Conservation (phyloP, 2,113 vertebrate species). For the Polypterus senegalus region DNA sequence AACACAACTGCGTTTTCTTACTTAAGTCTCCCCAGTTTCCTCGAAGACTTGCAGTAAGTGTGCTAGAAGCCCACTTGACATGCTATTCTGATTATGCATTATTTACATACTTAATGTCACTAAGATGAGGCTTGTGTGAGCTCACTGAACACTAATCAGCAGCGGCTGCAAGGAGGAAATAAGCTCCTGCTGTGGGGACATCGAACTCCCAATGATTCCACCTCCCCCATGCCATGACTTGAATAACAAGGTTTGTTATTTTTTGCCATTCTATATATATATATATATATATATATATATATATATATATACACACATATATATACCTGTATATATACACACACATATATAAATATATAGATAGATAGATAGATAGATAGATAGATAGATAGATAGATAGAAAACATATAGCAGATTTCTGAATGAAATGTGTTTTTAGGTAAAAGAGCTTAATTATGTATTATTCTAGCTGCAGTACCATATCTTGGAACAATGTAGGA, state of each 20-base stretch:
- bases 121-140: conserved; percentile 7
- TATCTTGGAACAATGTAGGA: too few species aligned
- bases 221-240: neutral
- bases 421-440: too few species aligned
- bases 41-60: neutral
- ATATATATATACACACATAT: neutral
- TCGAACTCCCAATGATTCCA: neutral
- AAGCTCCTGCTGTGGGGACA: conserved; percentile 2
- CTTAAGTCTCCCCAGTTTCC: neutral
- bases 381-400: conserved; percentile 8
- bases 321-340: neutral
- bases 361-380: conserved; percentile 5
- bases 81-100: conserved; percentile 11
- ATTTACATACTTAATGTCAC: conserved; percentile 17
- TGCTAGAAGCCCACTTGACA: neutral
- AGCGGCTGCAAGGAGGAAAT: conserved; percentile 5
- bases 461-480: too few species aligned
- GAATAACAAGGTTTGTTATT: conserved; percentile 1
- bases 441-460: too few species aligned
- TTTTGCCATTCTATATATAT: neutral
- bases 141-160: conserved; percentile 12
- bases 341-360: neutral
- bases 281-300: neutral
- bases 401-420: too few species aligned
- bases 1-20: too few species aligned